These are phyloP conservation scores for Babylonia areolata DNA, from an alignment of 1,140 invertebrate species.

Conservation along the genomic window DNA sequence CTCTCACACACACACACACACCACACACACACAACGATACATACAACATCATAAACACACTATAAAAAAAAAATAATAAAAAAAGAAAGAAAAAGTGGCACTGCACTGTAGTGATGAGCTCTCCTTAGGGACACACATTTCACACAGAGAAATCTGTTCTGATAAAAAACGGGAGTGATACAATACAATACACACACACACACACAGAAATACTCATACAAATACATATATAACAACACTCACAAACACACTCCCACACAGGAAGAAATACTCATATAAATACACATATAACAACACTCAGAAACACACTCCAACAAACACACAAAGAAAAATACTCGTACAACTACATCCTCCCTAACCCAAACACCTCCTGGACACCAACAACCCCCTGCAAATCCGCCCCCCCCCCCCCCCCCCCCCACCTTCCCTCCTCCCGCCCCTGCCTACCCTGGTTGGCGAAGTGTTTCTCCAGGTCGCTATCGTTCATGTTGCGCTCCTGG, in stretches of 20 bases:
- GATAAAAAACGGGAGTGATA: too few relatives aligned
- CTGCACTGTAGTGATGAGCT: too few relatives aligned
- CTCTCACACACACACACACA: too few relatives aligned
- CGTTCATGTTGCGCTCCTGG: slow-evolving; percentile 73
- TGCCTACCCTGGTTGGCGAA: slow-evolving; percentile 66
- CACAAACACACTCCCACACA: neutral
- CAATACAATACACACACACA: neutral
- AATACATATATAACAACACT: neutral
- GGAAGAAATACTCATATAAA: neutral
- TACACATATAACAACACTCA: neutral
- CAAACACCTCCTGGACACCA: neutral
- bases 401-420: too few relatives aligned
- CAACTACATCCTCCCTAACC: neutral
- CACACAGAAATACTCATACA: neutral
- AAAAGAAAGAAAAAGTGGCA: too few relatives aligned
- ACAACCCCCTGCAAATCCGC: too few relatives aligned
- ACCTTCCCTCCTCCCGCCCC: too few relatives aligned
- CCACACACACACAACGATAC: too few relatives aligned
- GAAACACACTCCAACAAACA: neutral
- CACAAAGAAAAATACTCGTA: neutral
- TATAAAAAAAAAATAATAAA: too few relatives aligned
- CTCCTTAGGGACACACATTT: too few relatives aligned
- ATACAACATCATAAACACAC: too few relatives aligned
- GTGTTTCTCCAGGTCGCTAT: slow-evolving; percentile 75
- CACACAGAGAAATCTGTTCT: too few relatives aligned